Evolutionary conservation across 2,113 vertebrate genomes (phyloP).

Genomic region (Ondatra zibethicus): DNA sequence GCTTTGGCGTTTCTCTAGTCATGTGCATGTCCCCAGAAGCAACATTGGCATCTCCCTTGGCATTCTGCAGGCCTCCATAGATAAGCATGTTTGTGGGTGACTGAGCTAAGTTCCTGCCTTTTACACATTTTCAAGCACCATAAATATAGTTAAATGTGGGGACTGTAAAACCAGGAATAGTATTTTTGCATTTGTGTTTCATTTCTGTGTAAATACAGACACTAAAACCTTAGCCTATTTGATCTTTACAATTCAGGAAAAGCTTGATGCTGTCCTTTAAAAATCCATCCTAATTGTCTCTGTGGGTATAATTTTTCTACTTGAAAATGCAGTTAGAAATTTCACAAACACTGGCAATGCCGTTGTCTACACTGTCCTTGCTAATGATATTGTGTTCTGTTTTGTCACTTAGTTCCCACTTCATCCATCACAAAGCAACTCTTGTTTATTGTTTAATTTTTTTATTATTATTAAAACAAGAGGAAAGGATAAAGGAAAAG

Average conservation of each 20-base stretch:
- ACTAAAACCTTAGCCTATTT: constrained; percentile 20
- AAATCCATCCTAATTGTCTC: constrained; percentile 44
- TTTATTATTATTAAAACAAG: not conserved
- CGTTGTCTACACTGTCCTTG: not conserved
- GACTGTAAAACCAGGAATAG: not conserved
- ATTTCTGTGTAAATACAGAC: constrained; percentile 27
- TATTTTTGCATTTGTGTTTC: constrained; percentile 33
- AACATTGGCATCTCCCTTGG: not conserved
- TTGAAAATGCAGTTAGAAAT: constrained; percentile 45
- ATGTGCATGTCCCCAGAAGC: not conserved
- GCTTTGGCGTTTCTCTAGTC: not conserved
- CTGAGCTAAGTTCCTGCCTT: not conserved
- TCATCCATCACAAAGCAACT: constrained; percentile 45
- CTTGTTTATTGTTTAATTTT: not conserved
- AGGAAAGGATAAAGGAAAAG: not conserved
- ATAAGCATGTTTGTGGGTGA: not conserved
- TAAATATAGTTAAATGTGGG: constrained; percentile 28
- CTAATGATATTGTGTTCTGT: constrained; percentile 29
- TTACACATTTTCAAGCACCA: constrained; percentile 16
- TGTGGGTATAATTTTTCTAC: constrained; percentile 2
- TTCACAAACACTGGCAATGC: not conserved
- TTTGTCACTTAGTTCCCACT: constrained; percentile 2
- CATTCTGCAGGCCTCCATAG: not conserved
- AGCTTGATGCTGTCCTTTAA: not conserved
- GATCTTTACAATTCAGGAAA: not conserved